A percentile compares a stretch with the other conserved stretches of the same genome.
Conservation (phyloP, 2,797 vertebrate species). For the Podarcis siculus region DNA sequence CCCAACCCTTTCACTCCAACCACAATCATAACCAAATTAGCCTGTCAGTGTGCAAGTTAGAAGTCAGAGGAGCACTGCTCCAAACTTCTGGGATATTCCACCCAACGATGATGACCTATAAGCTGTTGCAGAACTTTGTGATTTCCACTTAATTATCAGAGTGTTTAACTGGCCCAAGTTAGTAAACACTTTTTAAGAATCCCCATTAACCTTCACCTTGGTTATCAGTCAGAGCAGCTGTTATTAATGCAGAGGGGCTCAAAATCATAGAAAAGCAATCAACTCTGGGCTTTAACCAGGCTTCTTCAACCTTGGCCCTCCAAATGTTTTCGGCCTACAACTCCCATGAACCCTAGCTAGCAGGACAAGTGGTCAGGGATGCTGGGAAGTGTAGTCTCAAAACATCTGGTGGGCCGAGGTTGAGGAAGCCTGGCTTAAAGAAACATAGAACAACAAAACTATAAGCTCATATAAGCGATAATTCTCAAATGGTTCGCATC, state of each 20-base stretch:
- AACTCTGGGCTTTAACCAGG: slow-evolving; percentile 4
- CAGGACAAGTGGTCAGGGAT: too few relatives aligned
- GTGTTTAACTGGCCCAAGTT: slow-evolving; percentile 16
- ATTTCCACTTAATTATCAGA: slow-evolving; percentile 22
- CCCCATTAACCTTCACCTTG: slow-evolving; percentile 33
- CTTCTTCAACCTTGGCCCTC: too few relatives aligned
- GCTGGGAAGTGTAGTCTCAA: too few relatives aligned
- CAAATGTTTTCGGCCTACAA: too few relatives aligned
- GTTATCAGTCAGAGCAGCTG: slow-evolving; percentile 6
- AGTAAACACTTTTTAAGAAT: slow-evolving; percentile 4
- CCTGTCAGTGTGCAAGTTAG: background rate
- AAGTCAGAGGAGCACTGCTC: background rate
- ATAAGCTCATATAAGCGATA: slow-evolving; percentile 39
- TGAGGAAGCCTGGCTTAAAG: background rate
- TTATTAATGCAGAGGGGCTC: background rate
- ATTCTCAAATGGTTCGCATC: slow-evolving; percentile 53
- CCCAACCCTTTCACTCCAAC: background rate
- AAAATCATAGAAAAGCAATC: background rate
- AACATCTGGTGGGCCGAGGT: too few relatives aligned
- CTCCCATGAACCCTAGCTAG: too few relatives aligned
- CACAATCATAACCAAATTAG: background rate
- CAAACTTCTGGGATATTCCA: background rate
- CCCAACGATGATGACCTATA: background rate
- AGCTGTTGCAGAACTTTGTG: slow-evolving; percentile 32
- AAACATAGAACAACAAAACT: slow-evolving; percentile 37